Evolutionary conservation across 2,888 invertebrate species (phyloP).

Genomic region (Sarcophaga rosellei): DNA sequence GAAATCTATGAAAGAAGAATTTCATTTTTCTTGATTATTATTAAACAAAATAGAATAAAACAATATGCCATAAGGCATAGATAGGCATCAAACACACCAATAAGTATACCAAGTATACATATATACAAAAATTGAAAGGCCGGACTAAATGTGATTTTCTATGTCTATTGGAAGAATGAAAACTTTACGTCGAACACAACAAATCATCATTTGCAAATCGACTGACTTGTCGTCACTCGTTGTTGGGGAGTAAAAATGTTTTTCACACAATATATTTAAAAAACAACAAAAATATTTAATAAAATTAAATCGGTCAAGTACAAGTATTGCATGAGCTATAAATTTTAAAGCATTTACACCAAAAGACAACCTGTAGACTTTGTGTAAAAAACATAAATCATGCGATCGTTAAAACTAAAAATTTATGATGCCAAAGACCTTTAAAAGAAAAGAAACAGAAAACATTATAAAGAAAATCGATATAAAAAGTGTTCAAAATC

Average conservation of each 20-base stretch:
- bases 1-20: constrained; percentile 21
- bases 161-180: constrained; percentile 14
- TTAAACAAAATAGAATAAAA: constrained; percentile 60
- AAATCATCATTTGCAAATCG: constrained; percentile 59
- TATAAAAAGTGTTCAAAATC: no score
- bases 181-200: constrained; percentile 40
- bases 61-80: constrained; percentile 56
- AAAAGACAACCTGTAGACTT: no score
- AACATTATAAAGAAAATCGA: no score
- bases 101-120: constrained; percentile 21
- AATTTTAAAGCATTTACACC: no score
- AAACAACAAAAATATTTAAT: constrained; percentile 23
- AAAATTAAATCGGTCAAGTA: no score
- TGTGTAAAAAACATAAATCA: no score
- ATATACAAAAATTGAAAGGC: constrained; percentile 14
- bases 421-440: no score
- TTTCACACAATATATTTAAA: constrained; percentile 8
- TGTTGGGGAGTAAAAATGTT: background rate
- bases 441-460: no score
- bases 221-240: constrained; percentile 10
- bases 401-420: no score
- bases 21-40: constrained; percentile 42
- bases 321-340: no score
- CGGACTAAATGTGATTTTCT: constrained; percentile 19
- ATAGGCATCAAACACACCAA: constrained; percentile 29